phyloP scores from a whole-genome alignment of 2,797 vertebrate genomes.

The Stomatorhinus walkeri region DNA sequence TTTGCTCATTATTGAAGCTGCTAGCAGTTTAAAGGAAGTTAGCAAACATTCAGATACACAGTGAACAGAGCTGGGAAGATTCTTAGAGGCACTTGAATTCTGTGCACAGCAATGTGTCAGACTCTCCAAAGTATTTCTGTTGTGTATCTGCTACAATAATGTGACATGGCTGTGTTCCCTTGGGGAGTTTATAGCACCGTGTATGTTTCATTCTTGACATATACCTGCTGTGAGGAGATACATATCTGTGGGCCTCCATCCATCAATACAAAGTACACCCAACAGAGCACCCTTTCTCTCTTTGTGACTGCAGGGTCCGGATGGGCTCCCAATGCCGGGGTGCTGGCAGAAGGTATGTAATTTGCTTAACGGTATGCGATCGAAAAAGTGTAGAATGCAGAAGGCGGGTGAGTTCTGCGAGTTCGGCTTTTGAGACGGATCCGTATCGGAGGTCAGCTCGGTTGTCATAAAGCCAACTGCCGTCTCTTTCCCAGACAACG shows the following conservation, averaged over 20 bases:
- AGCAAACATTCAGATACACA: background rate
- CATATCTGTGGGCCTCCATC: background rate
- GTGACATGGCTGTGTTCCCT: slow-evolving; percentile 7
- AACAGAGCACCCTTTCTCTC: slow-evolving; percentile 20
- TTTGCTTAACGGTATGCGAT: background rate
- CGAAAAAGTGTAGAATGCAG: background rate
- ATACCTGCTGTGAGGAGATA: slow-evolving; percentile 11
- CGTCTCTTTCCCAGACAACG: background rate
- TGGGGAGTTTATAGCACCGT: background rate
- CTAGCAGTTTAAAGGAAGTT: background rate
- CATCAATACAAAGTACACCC: background rate
- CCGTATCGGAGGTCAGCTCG: background rate
- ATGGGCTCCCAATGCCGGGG: slow-evolving; percentile 98
- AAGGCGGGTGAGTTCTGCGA: background rate
- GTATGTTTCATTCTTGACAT: background rate
- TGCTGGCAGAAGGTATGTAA: slow-evolving; percentile 97
- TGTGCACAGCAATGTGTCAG: background rate
- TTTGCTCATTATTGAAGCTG: background rate
- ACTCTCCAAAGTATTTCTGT: background rate
- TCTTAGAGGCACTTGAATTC: background rate
- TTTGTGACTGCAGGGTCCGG: slow-evolving; percentile 76
- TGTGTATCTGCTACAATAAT: background rate
- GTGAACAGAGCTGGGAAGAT: background rate
- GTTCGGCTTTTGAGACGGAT: background rate
- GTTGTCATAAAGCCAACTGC: background rate